Conservation (phyloP, 2,888 invertebrate genomes). For the Sipha maydis region DNA sequence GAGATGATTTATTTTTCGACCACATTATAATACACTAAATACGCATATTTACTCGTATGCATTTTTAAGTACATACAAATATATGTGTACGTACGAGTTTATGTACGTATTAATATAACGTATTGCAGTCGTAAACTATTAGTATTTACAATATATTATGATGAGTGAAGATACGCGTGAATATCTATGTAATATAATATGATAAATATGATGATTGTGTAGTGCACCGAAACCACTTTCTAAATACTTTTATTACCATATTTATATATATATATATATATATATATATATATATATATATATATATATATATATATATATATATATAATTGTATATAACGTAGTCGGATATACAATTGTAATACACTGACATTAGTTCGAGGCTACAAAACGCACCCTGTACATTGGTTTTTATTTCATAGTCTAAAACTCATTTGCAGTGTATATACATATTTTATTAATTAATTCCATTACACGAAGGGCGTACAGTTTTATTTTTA, state of each 20-base stretch:
- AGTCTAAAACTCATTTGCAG: background rate
- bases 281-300: background rate
- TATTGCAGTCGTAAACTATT: background rate
- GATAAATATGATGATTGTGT: conserved; percentile 14
- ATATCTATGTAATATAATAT: background rate
- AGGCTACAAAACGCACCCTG: conserved; percentile 19
- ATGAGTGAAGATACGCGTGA: background rate
- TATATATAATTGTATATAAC: background rate
- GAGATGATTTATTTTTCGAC: background rate
- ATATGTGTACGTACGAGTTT: background rate
- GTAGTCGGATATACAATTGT: background rate
- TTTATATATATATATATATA: background rate
- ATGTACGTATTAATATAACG: background rate
- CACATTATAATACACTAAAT: background rate
- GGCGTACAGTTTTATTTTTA: background rate
- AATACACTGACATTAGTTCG: background rate
- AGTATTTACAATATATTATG: conserved; percentile 36
- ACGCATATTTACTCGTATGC: background rate
- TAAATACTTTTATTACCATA: conserved; percentile 47
- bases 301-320: background rate
- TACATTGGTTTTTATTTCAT: conserved; percentile 10
- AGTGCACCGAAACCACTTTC: conserved; percentile 56
- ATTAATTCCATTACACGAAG: background rate
- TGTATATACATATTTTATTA: background rate
- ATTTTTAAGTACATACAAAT: background rate